Evolutionary conservation across 2,888 invertebrate species (phyloP).

Genomic region (Heliothis peltigera): DNA sequence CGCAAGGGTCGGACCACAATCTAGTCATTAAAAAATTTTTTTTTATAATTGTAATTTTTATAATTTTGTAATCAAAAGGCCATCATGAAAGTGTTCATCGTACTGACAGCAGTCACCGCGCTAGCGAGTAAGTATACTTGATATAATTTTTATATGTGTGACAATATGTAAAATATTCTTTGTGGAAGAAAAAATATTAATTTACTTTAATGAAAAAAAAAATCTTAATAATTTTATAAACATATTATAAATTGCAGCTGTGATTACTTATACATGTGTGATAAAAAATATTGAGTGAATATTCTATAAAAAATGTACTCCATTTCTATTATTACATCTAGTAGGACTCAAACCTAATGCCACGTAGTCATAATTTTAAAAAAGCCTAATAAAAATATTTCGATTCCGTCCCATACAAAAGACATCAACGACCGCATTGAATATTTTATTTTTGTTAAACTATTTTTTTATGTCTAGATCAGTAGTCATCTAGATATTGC

Average conservation of each 20-base stretch:
- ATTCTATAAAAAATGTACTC: constrained; percentile 8
- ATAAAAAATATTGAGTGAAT: constrained; percentile 13
- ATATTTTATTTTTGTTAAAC: neutral
- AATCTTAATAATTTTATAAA: neutral
- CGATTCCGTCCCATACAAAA: constrained; percentile 62
- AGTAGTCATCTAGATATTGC: too few species aligned
- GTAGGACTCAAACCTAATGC: constrained; percentile 20
- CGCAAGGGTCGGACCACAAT: constrained; percentile 84
- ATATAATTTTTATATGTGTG: constrained; percentile 32
- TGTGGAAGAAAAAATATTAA: constrained; percentile 30
- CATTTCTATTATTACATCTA: constrained; percentile 35
- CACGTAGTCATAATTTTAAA: constrained; percentile 27
- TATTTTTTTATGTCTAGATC: too few species aligned
- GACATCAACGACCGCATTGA: constrained; percentile 70
- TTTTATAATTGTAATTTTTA: constrained; percentile 71
- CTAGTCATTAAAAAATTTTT: constrained; percentile 83
- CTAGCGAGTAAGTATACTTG: constrained; percentile 84
- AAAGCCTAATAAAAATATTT: constrained; percentile 12
- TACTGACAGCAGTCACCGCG: constrained; percentile 83
- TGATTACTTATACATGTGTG: neutral
- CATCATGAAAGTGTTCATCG: constrained; percentile 89
- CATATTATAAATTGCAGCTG: constrained; percentile 1
- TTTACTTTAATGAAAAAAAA: neutral
- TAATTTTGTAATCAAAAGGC: constrained; percentile 78
- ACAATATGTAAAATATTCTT: constrained; percentile 27